Evolutionary conservation across 1,140 invertebrate genomes (phyloP), one percentile per base, ranked within the genome.

Genomic region (Camponotus floridanus): DNA sequence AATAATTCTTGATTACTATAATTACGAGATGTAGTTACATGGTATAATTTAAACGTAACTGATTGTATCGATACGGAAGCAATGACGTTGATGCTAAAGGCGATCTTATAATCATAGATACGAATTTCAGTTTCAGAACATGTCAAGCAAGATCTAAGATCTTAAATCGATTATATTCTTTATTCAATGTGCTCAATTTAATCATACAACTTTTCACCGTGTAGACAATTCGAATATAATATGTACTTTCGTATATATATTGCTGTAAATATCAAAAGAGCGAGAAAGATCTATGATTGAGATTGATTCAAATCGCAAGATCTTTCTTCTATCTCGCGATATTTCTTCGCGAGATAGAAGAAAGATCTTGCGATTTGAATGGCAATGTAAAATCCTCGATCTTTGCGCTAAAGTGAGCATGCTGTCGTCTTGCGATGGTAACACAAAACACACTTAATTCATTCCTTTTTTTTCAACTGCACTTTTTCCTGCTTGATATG

Each of bases 391-490:
- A 71, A 87, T 64, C 57, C 76, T 80, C 18, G 57, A 87, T 67
- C 45, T 61, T 88, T 48, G 55, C 57, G 57, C 11, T 51, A 6
- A 33, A 61, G 42, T 42, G 13, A 67, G 39, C 65, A 13, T 33
- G 8, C 15, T 45, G 15, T 36, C 31, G 45, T 68, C 21, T 31
- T 42, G 18, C 61, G n/a, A 3, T 74, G 87, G 67, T 74, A 87
- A 89, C 55, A 68, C 79, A 4, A 51, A 89, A 90, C 88, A 90
- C n/a, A 39, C 42, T 80, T 73, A 88, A 89, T 67, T 88, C 36
- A 67, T 90, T 26, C 26, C 39, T 45, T 57, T 36, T 85, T 51
- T 89, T 71, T 31, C 13, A 18, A 36, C 68, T 62, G 18, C 15
- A 39, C 31, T 9, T n/a, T n/a, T n/a, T 42, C n/a, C 51, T 15